These are phyloP conservation scores for Rhagologus leucostigma DNA, from an alignment of 2,113 vertebrate genomes.

Conservation along the genomic window DNA sequence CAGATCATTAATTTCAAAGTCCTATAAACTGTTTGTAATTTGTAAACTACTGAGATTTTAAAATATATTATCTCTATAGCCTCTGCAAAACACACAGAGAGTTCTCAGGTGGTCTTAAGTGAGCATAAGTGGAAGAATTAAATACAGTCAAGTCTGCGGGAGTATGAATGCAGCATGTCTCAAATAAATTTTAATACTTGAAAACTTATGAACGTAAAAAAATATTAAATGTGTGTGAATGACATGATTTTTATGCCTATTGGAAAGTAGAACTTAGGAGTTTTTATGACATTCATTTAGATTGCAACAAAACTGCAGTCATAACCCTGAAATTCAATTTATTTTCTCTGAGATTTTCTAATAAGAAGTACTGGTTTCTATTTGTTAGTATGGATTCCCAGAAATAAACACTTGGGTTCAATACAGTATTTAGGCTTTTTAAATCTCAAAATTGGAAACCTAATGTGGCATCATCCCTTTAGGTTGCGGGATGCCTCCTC, in stretches of 20 bases:
- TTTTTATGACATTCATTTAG: not conserved
- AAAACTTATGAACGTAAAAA: not conserved
- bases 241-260: not conserved
- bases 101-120: not conserved
- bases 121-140: not conserved
- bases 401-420: not conserved
- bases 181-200: not conserved
- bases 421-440: not conserved
- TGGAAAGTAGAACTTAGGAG: not conserved
- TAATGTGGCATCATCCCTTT: not conserved
- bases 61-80: not conserved
- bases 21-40: not conserved
- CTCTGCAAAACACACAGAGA: not conserved
- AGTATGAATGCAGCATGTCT: not conserved
- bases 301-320: not conserved
- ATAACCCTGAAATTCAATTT: not conserved
- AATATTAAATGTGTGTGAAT: not conserved
- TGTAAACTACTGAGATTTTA: not conserved
- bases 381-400: not conserved
- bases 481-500: not conserved
- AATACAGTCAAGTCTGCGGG: not conserved
- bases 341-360: not conserved
- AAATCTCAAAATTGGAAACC: not conserved
- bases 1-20: conserved; percentile 9
- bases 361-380: not conserved